These are phyloP conservation scores for Motacilla alba DNA, from an alignment of 2,113 vertebrate species.

Conservation along the genomic window DNA sequence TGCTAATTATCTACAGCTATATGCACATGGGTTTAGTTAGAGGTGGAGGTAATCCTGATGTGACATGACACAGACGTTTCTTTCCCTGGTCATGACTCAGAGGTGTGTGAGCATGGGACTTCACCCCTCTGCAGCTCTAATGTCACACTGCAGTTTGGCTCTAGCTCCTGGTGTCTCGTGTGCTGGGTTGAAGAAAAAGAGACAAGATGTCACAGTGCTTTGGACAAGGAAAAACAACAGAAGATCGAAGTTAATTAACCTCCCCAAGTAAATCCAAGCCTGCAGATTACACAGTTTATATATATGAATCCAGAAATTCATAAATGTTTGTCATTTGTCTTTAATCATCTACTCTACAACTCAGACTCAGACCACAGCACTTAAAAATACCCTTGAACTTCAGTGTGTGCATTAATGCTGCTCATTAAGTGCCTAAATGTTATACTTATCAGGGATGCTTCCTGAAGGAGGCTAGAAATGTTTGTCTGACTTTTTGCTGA, in stretches of 20 bases:
- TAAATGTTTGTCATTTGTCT: neutral
- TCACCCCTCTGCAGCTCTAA: neutral
- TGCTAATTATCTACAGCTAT: neutral
- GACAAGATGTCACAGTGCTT: neutral
- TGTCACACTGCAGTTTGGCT: neutral
- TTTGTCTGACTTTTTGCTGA: constrained; percentile 28
- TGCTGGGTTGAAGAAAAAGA: neutral
- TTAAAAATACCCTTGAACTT: constrained; percentile 22
- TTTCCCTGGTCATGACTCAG: accelerated
- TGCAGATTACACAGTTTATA: constrained; percentile 1
- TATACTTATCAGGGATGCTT: constrained; percentile 30
- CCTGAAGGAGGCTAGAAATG: constrained; percentile 20
- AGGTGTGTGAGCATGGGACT: neutral
- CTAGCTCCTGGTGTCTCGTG: neutral
- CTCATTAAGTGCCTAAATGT: constrained; percentile 17
- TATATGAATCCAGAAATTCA: neutral
- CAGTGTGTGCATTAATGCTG: neutral
- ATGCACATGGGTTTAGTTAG: neutral
- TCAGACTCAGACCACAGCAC: neutral
- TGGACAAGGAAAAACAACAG: neutral
- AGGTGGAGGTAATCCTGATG: neutral
- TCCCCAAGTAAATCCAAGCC: neutral
- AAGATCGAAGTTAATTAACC: neutral
- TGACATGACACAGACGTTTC: neutral
- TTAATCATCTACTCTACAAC: neutral